Evolutionary conservation across 2,113 vertebrate genomes (phyloP), one percentile per base, ranked within the genome.

Genomic region (Grallaria varia): DNA sequence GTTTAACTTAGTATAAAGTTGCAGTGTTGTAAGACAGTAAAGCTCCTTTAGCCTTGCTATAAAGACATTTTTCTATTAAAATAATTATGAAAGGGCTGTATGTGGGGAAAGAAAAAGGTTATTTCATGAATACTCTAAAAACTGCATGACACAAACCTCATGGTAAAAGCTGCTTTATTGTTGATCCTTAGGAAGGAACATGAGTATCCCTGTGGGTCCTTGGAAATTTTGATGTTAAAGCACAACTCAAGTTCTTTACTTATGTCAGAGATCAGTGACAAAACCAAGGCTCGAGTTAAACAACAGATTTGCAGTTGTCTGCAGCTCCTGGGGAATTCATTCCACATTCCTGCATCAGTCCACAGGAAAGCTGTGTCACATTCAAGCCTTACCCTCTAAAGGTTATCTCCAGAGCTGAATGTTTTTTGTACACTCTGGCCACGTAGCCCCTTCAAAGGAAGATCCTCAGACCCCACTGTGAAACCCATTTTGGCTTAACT

Each of bases 401-500:
- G 37, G 67, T 74, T 63, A 66, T 25, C 37, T 68, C 27, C 18
- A 64, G 37, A 17, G 33, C 13, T 13, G 33, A 9, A 10, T 18
- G 21, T 24, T 85, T 82, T 52, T 79, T n/a, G 22, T 4, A 15
- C 23, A 6, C 44, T 10, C 27, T 3, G 25, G 42, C 45, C 21
- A 3, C 0, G 10, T 0, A 37, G 33, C 16, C 24, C 53, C 67
- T 39, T 39, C 40, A 47, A 30, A 12, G 18, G 35, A 25, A 40
- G 27, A 31, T 49, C 45, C 39, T 21, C 9, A 5, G n/a, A 17
- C n/a, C 44, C 10, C 2, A 24, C 7, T 25, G 8, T 31, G 6
- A 16, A 71, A 2, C 5, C 19, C 18, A 8, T 30, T 76, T 47
- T 25, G 53, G 16, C 44, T 82, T 47, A 53, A 30, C 39, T 82